A percentile compares a stretch with the other conserved stretches of the same genome.
phyloP scores from a whole-genome alignment of 2,888 invertebrate genomes.

The Drosophila rubida region DNA sequence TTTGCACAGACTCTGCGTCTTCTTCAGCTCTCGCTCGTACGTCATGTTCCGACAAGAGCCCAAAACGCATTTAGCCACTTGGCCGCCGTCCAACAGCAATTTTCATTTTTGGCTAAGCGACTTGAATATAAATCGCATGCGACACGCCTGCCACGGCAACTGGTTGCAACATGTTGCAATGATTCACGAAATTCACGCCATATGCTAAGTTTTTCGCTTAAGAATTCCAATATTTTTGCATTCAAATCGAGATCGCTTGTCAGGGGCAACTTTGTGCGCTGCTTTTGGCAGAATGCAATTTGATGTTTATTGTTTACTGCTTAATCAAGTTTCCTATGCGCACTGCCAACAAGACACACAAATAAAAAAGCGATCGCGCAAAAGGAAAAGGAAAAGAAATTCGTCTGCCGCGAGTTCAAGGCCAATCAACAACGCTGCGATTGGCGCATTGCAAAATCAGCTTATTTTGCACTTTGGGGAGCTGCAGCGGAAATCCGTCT shows the following conservation, averaged over 20 bases:
- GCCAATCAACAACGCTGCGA: constrained; percentile 56
- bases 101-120: constrained; percentile 54
- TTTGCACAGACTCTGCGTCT: background rate
- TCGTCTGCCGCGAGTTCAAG: constrained; percentile 57
- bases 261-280: constrained; percentile 28
- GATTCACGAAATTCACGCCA: constrained; percentile 27
- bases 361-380: constrained; percentile 22
- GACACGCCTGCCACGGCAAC: constrained; percentile 10
- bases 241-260: constrained; percentile 45
- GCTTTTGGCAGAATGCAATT: constrained; percentile 37
- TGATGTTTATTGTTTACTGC: constrained; percentile 45
- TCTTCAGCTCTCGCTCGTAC: constrained; percentile 28
- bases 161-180: constrained; percentile 21
- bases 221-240: background rate
- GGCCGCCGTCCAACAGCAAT: constrained; percentile 57
- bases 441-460: constrained; percentile 53
- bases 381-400: constrained; percentile 33
- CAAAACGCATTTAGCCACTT: constrained; percentile 71
- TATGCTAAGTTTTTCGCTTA: constrained; percentile 3
- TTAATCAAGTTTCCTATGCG: constrained; percentile 62
- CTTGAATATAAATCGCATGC: constrained; percentile 31
- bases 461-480: constrained; percentile 20
- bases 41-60: constrained; percentile 52
- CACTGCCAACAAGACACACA: constrained; percentile 50
- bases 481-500: constrained; percentile 17